A percentile compares a stretch with the other conserved stretches of the same genome.
Evolutionary conservation across 2,113 vertebrate species (phyloP).

Genomic region (Hippocampus barbouri): DNA sequence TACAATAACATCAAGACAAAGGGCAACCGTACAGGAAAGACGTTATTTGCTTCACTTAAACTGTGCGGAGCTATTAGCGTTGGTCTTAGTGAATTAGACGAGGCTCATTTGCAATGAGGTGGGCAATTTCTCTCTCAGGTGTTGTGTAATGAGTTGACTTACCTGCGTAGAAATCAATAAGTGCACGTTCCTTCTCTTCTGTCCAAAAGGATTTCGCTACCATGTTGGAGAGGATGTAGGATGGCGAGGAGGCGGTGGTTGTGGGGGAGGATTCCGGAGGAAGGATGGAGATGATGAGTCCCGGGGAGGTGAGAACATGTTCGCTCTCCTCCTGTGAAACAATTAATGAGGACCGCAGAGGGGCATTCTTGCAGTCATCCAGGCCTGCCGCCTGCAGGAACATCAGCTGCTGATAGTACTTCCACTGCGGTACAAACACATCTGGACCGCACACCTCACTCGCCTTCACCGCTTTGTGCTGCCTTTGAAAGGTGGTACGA

Average conservation of each 20-base stretch:
- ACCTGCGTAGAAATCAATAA: constrained; percentile 57
- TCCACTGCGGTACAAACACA: constrained; percentile 52
- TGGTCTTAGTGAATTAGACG: too few species aligned
- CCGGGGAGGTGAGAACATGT: background rate
- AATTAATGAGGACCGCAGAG: background rate
- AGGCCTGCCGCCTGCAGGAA: constrained; percentile 53
- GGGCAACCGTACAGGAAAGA: too few species aligned
- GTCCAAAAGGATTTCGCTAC: constrained; percentile 50
- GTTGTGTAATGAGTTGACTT: background rate
- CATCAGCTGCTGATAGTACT: constrained; percentile 57
- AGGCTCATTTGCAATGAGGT: too few species aligned
- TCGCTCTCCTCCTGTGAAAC: constrained; percentile 20
- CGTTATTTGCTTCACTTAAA: too few species aligned
- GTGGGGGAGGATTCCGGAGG: constrained; percentile 10
- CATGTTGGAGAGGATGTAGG: constrained; percentile 20
- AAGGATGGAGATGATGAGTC: constrained; percentile 25
- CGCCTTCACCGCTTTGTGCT: constrained; percentile 49
- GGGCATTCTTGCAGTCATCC: background rate
- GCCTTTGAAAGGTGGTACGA: constrained; percentile 58
- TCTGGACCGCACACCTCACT: constrained; percentile 18
- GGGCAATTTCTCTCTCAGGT: background rate
- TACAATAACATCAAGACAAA: too few species aligned
- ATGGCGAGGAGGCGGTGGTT: constrained; percentile 7
- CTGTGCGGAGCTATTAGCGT: too few species aligned
- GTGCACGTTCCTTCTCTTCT: constrained; percentile 42